Percentiles rank a stretch among this genome's conserved stretches.
These are phyloP conservation scores for Onychomys leucogaster DNA, from an alignment of 2,797 vertebrate species.

Conservation along the genomic window DNA sequence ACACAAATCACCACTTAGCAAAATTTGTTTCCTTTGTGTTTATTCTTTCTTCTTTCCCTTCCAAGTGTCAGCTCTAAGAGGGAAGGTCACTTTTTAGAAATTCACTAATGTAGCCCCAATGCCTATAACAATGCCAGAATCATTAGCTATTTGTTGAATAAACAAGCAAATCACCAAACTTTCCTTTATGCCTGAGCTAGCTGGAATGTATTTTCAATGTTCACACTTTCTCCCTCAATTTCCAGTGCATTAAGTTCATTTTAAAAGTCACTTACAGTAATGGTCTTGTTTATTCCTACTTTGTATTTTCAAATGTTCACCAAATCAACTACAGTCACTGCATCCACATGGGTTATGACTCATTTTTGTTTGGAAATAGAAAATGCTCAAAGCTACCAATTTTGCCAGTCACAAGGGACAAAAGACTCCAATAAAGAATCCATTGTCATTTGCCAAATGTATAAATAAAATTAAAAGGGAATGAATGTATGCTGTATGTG, in stretches of 20 bases:
- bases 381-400: conserved; percentile 52
- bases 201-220: conserved; percentile 46
- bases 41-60: not conserved
- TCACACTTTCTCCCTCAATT: conserved; percentile 48
- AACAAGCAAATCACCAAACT: not conserved
- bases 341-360: conserved; percentile 61
- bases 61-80: not conserved
- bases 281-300: conserved; percentile 70
- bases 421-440: conserved; percentile 8
- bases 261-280: conserved; percentile 70
- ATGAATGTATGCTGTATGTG: not conserved
- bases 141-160: conserved; percentile 60
- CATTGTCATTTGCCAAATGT: conserved; percentile 19
- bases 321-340: conserved; percentile 64
- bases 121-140: not conserved
- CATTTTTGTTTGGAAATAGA: conserved; percentile 71
- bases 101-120: not conserved
- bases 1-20: not conserved
- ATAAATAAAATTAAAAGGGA: conserved; percentile 32
- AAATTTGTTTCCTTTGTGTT: not conserved
- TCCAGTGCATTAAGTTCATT: conserved; percentile 64
- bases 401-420: conserved; percentile 18
- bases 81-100: not conserved
- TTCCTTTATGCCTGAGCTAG: conserved; percentile 34
- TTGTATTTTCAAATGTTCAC: conserved; percentile 64